These are phyloP conservation scores for Melitaea cinxia DNA, from an alignment of 1,140 invertebrate species.

Conservation along the genomic window DNA sequence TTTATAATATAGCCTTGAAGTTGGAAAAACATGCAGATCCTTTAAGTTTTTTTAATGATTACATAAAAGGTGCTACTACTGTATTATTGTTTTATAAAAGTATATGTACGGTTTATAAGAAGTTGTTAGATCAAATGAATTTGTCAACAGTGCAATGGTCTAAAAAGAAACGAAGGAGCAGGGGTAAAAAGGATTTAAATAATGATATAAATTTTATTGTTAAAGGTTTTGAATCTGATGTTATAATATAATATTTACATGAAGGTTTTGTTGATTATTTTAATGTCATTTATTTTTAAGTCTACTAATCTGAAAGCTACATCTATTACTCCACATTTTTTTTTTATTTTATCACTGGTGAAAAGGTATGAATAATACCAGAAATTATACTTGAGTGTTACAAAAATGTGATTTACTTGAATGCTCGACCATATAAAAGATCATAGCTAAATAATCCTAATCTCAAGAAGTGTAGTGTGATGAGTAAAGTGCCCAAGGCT, in stretches of 20 bases:
- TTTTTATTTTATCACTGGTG: too few relatives aligned
- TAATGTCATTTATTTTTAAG: background rate
- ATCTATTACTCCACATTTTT: too few relatives aligned
- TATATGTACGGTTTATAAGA: conserved; percentile 55
- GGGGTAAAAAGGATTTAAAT: conserved; percentile 47
- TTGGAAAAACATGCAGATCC: conserved; percentile 82
- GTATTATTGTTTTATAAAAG: conserved; percentile 77
- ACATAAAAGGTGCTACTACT: conserved; percentile 78
- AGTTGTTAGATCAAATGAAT: conserved; percentile 48
- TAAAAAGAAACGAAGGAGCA: conserved; percentile 49
- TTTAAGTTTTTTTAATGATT: conserved; percentile 77
- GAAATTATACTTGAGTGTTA: too few relatives aligned
- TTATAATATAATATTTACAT: conserved; percentile 53
- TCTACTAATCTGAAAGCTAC: too few relatives aligned
- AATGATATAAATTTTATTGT: conserved; percentile 59
- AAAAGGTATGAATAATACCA: too few relatives aligned
- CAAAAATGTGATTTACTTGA: too few relatives aligned
- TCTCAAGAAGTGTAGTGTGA: too few relatives aligned
- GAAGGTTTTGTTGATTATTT: background rate
- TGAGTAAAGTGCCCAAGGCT: too few relatives aligned
- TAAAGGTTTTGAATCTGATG: conserved; percentile 69
- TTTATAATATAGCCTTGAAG: conserved; percentile 87
- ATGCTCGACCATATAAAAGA: too few relatives aligned
- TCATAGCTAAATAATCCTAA: too few relatives aligned
- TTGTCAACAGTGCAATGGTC: conserved; percentile 45